These are phyloP conservation scores for Streptopelia turtur DNA, from an alignment of 2,797 vertebrate species.

Conservation along the genomic window DNA sequence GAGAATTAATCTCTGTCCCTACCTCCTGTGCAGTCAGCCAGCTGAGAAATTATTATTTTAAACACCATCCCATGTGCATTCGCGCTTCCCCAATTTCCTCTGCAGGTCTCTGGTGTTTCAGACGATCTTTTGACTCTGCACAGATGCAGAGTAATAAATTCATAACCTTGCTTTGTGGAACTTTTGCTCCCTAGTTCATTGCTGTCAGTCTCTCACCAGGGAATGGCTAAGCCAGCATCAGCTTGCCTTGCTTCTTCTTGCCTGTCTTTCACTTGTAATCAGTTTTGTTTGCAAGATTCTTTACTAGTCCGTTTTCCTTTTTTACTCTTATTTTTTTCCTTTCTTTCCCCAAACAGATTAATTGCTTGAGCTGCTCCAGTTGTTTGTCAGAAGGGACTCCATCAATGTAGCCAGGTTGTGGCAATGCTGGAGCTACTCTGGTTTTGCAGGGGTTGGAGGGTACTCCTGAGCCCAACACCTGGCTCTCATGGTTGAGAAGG, in stretches of 20 bases:
- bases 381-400: background rate
- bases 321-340: fast-evolving
- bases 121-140: background rate
- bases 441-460: background rate
- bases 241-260: background rate
- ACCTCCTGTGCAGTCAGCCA: conserved; percentile 17
- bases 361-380: background rate
- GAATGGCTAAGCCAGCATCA: background rate
- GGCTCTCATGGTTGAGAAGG: background rate
- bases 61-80: background rate
- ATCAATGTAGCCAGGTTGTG: background rate
- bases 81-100: conserved; percentile 24
- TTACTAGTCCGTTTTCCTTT: background rate
- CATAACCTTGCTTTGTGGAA: conserved; percentile 10
- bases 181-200: conserved; percentile 18
- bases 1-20: conserved; percentile 41
- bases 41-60: conserved; percentile 54
- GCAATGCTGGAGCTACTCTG: background rate
- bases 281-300: background rate
- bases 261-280: background rate
- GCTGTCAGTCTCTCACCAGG: background rate
- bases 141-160: conserved; percentile 29
- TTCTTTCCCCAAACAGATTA: background rate
- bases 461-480: background rate
- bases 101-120: conserved; percentile 3